Conservation (phyloP, 2,888 invertebrate species). For the Didymodactylos carnosus region DNA sequence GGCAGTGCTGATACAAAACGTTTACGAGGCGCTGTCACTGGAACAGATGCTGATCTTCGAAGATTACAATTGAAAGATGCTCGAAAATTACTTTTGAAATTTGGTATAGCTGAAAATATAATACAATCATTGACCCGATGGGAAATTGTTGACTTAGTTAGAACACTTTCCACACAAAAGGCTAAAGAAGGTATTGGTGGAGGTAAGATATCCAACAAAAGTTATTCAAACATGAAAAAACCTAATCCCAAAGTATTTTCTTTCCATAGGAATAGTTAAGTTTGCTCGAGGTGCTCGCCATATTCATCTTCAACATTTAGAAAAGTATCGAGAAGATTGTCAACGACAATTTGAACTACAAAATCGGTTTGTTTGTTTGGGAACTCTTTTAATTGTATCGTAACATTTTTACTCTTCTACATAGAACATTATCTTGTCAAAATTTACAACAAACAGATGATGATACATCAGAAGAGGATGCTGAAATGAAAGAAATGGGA, state of each 20-base stretch:
- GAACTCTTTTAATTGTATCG: neutral
- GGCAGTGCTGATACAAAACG: neutral
- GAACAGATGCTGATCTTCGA: constrained; percentile 91
- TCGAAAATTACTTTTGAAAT: constrained; percentile 75
- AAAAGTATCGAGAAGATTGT: constrained; percentile 84
- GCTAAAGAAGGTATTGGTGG: constrained; percentile 12
- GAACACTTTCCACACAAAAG: constrained; percentile 32
- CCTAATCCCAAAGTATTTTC: neutral
- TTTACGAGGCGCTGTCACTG: constrained; percentile 50
- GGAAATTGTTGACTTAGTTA: constrained; percentile 84
- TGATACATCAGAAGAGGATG: constrained; percentile 41
- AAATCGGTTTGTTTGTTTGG: constrained; percentile 71
- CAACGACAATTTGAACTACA: constrained; percentile 93
- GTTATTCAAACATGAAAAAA: too few relatives aligned
- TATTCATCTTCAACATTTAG: constrained; percentile 18
- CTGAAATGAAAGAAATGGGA: constrained; percentile 45
- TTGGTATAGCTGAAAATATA: constrained; percentile 90
- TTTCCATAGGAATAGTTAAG: neutral
- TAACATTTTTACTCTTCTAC: neutral
- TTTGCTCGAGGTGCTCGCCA: constrained; percentile 7
- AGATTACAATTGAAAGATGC: constrained; percentile 84
- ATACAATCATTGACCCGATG: constrained; percentile 41
- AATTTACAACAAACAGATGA: constrained; percentile 91
- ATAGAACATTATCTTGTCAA: constrained; percentile 62
- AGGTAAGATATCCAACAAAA: too few relatives aligned